Percentiles rank a stretch among this genome's conserved stretches.
Conservation (phyloP, 2,888 invertebrate species). For the Acanthosepion lycidas region DNA sequence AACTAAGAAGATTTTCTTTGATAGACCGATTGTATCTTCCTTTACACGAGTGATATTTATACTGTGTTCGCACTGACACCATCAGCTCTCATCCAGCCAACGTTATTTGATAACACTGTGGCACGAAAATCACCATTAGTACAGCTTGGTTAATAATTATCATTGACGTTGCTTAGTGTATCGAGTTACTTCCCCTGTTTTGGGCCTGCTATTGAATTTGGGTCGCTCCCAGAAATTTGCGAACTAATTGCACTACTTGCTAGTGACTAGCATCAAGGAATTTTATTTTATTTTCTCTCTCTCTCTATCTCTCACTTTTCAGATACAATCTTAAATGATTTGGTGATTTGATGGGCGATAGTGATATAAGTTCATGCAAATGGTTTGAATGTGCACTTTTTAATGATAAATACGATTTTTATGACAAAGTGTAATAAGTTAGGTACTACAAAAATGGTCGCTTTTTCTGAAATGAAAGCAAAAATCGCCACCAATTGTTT, state of each 20-base stretch:
- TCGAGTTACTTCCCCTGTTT: slow-evolving; percentile 14
- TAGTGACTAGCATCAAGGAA: too few species aligned
- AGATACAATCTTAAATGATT: too few species aligned
- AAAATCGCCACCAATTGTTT: too few species aligned
- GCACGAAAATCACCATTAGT: not conserved
- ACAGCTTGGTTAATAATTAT: not conserved
- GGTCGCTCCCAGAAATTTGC: not conserved
- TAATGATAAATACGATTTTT: too few species aligned
- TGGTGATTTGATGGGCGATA: too few species aligned
- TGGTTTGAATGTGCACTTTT: too few species aligned
- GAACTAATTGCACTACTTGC: not conserved
- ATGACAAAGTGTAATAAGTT: too few species aligned
- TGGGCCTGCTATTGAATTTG: not conserved
- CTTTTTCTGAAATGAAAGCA: too few species aligned
- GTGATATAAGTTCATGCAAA: too few species aligned
- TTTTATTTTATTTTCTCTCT: too few species aligned
- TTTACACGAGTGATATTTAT: not conserved
- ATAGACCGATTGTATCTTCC: not conserved
- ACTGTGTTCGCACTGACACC: not conserved
- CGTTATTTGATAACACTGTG: slow-evolving; percentile 33
- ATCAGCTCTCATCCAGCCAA: not conserved
- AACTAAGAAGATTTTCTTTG: not conserved
- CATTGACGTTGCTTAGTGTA: not conserved
- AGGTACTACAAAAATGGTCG: too few species aligned
- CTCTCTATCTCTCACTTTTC: too few species aligned